Evolutionary conservation across 2,797 vertebrate species (phyloP), one percentile per base, ranked within the genome.

Genomic region (Arremon brunneinucha): DNA sequence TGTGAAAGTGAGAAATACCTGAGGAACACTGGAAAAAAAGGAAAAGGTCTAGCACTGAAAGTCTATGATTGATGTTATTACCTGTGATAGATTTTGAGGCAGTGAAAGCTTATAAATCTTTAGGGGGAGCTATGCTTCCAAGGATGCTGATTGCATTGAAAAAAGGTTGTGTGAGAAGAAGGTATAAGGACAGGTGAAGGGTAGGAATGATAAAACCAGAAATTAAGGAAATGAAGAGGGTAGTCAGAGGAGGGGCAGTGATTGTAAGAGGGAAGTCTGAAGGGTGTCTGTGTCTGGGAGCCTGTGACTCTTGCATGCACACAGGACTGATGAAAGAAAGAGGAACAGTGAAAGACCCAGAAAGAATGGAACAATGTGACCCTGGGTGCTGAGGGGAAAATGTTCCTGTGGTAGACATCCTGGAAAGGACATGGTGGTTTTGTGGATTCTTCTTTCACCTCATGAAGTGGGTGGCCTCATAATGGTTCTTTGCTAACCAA

Each of bases 31-130:
- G 37, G 27, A n/a, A 56, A 72, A 37, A 87, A 90, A n/a, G 19
- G 18, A 12, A 63, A 32, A 44, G 22, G 27, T 44, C 39, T 82
- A 1, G 2, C 35, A 26, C 13, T 83, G 8, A 0, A 3, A 56
- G 43, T 83, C 7, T 6, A 1, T 49, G 32, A 41, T 78, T 43
- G 22, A 8, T 79, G 32, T 37, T 75, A 49, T 2, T 68, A 43
- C 39, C 43, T 53, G 8, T 82, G 26, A 52, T 22, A 67, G 41
- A 77, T 70, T 93, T 57, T 83, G 71, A 65, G 37, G 11, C 60
- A 57, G 34, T 75, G 49, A 70, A 87, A 89, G 15, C 27, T 83
- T 71, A 28, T 34, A 55, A 4, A 27, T 69, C 87, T 93, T 87
- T 39, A 77, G 47, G 37, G n/a, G 52, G 39, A 59, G 13, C 28